Conservation (phyloP, 2,888 invertebrate species). For the Lasioglossum malachurum region DNA sequence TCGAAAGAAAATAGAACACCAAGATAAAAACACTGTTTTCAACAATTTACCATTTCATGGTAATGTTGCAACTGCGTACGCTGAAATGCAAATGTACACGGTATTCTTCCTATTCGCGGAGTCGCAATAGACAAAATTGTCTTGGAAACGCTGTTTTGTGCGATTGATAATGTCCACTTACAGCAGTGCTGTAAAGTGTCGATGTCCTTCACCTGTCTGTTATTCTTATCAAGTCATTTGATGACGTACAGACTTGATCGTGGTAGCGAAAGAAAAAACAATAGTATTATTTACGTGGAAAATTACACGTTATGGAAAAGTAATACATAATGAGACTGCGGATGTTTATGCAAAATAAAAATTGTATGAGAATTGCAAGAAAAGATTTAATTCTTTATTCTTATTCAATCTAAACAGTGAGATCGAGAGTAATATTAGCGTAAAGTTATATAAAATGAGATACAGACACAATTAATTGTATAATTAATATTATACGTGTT, state of each 20-base stretch:
- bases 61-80: not conserved
- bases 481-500: no score
- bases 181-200: not conserved
- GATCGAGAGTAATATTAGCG: not conserved
- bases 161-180: not conserved
- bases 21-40: conserved; percentile 14
- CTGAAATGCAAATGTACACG: not conserved
- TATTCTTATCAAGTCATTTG: not conserved
- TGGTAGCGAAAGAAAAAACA: not conserved
- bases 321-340: not conserved
- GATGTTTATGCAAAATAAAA: not conserved
- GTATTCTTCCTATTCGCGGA: not conserved
- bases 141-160: not conserved
- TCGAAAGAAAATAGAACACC: conserved; percentile 18
- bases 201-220: not conserved
- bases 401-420: no score
- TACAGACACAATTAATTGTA: no score
- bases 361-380: not conserved
- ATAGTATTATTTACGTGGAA: not conserved
- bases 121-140: not conserved
- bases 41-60: conserved; percentile 33
- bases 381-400: not conserved
- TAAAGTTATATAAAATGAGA: not conserved
- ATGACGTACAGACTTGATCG: not conserved
- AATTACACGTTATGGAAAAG: not conserved